Evolutionary conservation across 2,797 vertebrate genomes (phyloP), one percentile per base, ranked within the genome.

Genomic region (Caiman crocodilus): DNA sequence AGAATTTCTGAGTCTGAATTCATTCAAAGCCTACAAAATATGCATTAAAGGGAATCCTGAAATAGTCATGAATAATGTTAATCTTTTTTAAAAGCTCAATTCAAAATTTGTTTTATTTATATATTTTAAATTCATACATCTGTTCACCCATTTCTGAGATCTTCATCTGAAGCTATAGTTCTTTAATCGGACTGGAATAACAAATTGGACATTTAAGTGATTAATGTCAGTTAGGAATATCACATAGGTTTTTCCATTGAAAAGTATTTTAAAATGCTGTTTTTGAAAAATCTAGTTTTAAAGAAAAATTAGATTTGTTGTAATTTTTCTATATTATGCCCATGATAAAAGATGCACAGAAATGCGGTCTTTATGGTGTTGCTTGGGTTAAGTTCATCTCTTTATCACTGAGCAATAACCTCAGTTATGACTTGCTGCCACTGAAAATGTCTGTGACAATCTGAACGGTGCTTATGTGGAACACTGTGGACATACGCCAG

Each of bases 11-110:
- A 94, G 63, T 87, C 56, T 90, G 61, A 90, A 79, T 95, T 90
- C 69, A 88, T 95, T 96, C 95, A 88, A 82, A 97, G 92, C 90
- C 95, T 87, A 96, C 96, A 84, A 97, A 97, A 96, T 90, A 97
- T 94, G 79, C 85, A 96, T 97, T 96, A 92, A 94, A 95, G 82
- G 65, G 96, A 97, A 95, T 87, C 80, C 76, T 94, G 91, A 96
- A 96, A 95, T 85, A 95, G 86, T 79, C 80, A 88, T 80, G 83
- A 95, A 82, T 90, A 92, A 77, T 1, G 2, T 87, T 95, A 28
- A 32, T 91, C 57, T 87, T 90, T 96, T 90, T 87, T 82, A 94
- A 97, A 95, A 94, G 26, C 76, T 87, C 63, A 93, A 42, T 63
- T 84, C 15, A 94, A 58, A 82, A 92, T 92, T 95, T 85, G 6